A percentile compares a stretch with the other conserved stretches of the same genome.
These are phyloP conservation scores for Lordiphosa mommai DNA, from an alignment of 1,140 invertebrate species.

Conservation along the genomic window DNA sequence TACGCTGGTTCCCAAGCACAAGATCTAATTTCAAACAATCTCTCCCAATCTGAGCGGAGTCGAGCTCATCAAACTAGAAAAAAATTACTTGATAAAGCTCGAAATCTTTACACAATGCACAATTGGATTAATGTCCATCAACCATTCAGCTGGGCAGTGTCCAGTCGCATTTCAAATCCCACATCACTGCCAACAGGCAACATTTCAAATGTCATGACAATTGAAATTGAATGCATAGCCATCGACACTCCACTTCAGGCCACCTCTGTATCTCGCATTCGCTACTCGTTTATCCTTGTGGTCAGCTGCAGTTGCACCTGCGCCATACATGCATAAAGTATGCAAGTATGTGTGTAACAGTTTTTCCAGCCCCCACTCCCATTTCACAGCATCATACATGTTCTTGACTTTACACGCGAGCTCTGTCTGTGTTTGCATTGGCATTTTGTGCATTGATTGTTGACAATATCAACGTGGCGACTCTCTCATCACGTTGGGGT, in stretches of 20 bases:
- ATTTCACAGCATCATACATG: too few relatives aligned
- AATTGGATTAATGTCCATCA: too few relatives aligned
- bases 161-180: too few relatives aligned
- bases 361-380: background rate
- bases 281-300: background rate
- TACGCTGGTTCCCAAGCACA: too few relatives aligned
- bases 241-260: background rate
- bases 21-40: too few relatives aligned
- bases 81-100: too few relatives aligned
- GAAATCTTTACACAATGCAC: too few relatives aligned
- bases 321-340: background rate
- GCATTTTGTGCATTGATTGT: constrained; percentile 14
- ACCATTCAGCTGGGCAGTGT: too few relatives aligned
- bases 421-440: constrained; percentile 6
- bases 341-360: background rate
- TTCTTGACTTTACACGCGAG: constrained; percentile 13
- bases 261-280: background rate
- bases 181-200: background rate
- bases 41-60: too few relatives aligned
- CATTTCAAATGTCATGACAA: background rate
- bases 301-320: constrained; percentile 6
- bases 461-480: constrained; percentile 10
- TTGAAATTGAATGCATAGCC: background rate
- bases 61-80: too few relatives aligned
- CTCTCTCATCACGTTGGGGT: background rate